phyloP scores from a whole-genome alignment of 2,113 vertebrate species.

The Bujurquina vittata region DNA sequence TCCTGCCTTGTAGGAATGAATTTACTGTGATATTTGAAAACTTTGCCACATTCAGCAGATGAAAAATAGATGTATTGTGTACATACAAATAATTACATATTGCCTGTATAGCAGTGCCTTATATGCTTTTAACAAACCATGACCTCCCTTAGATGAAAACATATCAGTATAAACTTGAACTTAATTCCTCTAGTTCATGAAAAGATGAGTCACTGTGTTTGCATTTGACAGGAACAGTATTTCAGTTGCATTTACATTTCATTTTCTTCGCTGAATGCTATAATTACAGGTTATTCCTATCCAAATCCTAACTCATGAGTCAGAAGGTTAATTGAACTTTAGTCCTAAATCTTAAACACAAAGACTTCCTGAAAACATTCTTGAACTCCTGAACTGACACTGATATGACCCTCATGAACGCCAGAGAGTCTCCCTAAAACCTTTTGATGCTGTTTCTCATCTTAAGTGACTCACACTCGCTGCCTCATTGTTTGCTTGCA shows the following conservation, averaged over 20 bases:
- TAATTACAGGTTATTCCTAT: constrained; percentile 65
- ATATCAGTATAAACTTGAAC: constrained; percentile 16
- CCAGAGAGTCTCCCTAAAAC: constrained; percentile 61
- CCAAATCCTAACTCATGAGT: constrained; percentile 50
- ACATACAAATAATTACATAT: neutral
- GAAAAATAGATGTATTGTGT: neutral
- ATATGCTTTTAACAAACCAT: neutral
- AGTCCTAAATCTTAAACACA: constrained; percentile 70
- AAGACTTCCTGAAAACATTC: constrained; percentile 76
- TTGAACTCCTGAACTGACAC: constrained; percentile 78
- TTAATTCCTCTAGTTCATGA: neutral
- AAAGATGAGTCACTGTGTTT: constrained; percentile 27
- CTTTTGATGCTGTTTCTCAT: constrained; percentile 62
- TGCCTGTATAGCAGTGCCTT: neutral
- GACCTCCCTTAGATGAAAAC: neutral
- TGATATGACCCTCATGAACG: constrained; percentile 67
- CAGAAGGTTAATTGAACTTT: constrained; percentile 70
- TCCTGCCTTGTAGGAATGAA: neutral
- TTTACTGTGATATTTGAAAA: neutral
- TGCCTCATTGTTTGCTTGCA: constrained; percentile 57
- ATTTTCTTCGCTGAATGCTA: constrained; percentile 43
- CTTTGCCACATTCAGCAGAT: neutral
- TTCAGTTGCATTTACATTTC: constrained; percentile 53
- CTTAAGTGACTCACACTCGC: constrained; percentile 45
- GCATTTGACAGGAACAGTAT: constrained; percentile 51